phyloP scores from a whole-genome alignment of 2,888 invertebrate genomes.

The Andrena dorsata region DNA sequence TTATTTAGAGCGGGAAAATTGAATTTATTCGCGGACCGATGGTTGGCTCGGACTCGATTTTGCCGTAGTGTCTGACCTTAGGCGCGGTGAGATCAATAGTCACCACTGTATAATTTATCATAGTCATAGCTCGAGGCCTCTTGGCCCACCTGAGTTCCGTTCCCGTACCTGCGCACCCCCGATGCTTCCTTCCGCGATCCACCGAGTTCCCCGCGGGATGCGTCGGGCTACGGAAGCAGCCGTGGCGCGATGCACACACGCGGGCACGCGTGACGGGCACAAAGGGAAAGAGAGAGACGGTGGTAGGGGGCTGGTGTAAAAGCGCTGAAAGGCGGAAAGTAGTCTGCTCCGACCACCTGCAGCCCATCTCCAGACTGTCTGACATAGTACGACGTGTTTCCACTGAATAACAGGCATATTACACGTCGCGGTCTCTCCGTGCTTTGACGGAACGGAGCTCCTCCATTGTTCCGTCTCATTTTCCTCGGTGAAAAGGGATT shows the following conservation, averaged over 20 bases:
- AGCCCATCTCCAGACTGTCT: conserved; percentile 38
- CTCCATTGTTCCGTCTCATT: conserved; percentile 26
- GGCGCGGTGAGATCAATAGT: conserved; percentile 79
- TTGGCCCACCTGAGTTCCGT: conserved; percentile 62
- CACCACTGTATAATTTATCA: conserved; percentile 81
- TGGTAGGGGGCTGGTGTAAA: conserved; percentile 3
- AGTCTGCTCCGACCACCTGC: conserved; percentile 61
- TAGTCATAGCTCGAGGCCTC: conserved; percentile 75
- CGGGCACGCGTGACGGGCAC: conserved; percentile 13
- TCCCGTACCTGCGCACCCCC: conserved; percentile 29
- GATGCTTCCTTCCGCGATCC: background rate
- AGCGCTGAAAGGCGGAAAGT: conserved; percentile 48
- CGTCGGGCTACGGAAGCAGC: background rate
- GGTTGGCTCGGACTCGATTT: conserved; percentile 69
- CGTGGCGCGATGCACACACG: background rate
- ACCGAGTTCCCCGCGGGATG: background rate
- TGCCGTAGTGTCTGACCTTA: conserved; percentile 80
- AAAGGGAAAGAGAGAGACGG: conserved; percentile 47
- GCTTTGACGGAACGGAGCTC: conserved; percentile 52
- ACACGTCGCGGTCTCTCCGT: conserved; percentile 41
- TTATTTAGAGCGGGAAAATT: conserved; percentile 74
- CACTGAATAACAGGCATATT: conserved; percentile 42
- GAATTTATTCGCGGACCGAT: conserved; percentile 66
- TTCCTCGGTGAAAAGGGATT: conserved; percentile 18
- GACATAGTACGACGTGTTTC: conserved; percentile 38